These are phyloP conservation scores for Lordiphosa clarofinis DNA, from an alignment of 1,140 invertebrate species.

Conservation along the genomic window DNA sequence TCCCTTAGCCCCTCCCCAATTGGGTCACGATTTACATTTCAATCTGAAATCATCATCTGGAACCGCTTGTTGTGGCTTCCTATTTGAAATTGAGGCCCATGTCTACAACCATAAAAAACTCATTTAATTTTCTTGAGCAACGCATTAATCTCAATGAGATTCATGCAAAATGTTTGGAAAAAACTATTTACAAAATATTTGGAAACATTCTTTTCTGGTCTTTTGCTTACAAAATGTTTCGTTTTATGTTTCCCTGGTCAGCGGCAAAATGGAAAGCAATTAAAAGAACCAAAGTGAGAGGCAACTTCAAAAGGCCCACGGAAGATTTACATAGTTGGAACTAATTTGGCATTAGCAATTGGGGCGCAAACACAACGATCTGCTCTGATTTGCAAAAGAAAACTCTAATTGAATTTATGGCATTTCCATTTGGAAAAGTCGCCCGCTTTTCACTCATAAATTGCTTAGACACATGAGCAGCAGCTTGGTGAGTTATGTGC, in stretches of 20 bases:
- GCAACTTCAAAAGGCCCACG: conserved; percentile 50
- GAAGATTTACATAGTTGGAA: conserved; percentile 56
- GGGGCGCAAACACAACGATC: conserved; percentile 46
- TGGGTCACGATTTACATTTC: conserved; percentile 5
- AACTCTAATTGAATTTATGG: conserved; percentile 72
- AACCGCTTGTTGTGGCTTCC: neutral
- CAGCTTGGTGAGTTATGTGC: conserved; percentile 50
- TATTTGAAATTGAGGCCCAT: conserved; percentile 16
- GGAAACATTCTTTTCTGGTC: conserved; percentile 4
- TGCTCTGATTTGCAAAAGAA: conserved; percentile 62
- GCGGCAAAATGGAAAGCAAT: conserved; percentile 43
- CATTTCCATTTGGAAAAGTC: conserved; percentile 63
- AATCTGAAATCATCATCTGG: conserved; percentile 10
- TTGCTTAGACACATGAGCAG: conserved; percentile 54
- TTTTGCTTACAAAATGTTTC: conserved; percentile 43
- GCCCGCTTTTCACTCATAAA: conserved; percentile 69
- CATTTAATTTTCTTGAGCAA: conserved; percentile 45
- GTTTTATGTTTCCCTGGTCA: conserved; percentile 38
- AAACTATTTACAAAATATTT: conserved; percentile 51
- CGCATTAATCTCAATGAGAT: conserved; percentile 57
- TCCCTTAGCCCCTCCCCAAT: too few relatives aligned
- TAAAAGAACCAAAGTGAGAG: conserved; percentile 36
- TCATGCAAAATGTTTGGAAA: conserved; percentile 27
- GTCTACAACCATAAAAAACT: conserved; percentile 28
- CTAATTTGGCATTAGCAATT: conserved; percentile 65